These are phyloP conservation scores for Nannospalax galili DNA, from an alignment of 2,113 vertebrate genomes.

Conservation along the genomic window DNA sequence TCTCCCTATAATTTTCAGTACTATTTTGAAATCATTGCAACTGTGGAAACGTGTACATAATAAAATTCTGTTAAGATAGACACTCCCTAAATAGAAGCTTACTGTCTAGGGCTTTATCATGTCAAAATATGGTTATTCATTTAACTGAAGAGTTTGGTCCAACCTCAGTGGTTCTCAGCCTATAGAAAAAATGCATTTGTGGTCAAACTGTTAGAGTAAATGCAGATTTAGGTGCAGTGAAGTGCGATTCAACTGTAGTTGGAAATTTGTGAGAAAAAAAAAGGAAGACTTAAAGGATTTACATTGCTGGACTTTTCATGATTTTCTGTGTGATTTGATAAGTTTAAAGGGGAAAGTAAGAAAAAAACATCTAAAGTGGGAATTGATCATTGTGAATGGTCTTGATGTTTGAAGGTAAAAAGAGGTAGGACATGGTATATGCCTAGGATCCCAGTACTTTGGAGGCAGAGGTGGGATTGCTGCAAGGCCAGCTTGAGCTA, in stretches of 20 bases:
- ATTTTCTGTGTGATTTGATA: constrained; percentile 43
- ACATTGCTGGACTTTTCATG: constrained; percentile 37
- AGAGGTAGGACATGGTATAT: background rate
- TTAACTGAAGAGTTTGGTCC: background rate
- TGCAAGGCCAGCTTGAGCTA: background rate
- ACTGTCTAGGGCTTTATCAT: background rate
- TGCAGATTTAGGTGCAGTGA: background rate
- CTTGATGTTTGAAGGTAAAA: background rate
- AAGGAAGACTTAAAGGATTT: constrained; percentile 18
- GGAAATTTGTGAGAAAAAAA: constrained; percentile 44
- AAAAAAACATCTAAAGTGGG: constrained; percentile 17
- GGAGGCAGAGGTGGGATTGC: background rate
- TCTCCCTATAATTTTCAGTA: constrained; percentile 27
- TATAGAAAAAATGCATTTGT: constrained; percentile 20
- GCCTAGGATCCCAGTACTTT: background rate
- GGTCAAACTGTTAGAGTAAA: constrained; percentile 22
- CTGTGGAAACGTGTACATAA: constrained; percentile 24
- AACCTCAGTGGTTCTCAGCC: background rate
- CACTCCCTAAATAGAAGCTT: background rate
- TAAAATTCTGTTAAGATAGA: constrained; percentile 24
- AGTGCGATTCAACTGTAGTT: background rate
- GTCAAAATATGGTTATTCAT: constrained; percentile 30
- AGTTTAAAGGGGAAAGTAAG: background rate
- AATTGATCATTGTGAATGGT: constrained; percentile 24
- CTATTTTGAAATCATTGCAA: constrained; percentile 45